Percentiles rank a stretch among this genome's conserved stretches.
These are phyloP conservation scores for Pempheris klunzingeri DNA, from an alignment of 2,797 vertebrate species.

Conservation along the genomic window DNA sequence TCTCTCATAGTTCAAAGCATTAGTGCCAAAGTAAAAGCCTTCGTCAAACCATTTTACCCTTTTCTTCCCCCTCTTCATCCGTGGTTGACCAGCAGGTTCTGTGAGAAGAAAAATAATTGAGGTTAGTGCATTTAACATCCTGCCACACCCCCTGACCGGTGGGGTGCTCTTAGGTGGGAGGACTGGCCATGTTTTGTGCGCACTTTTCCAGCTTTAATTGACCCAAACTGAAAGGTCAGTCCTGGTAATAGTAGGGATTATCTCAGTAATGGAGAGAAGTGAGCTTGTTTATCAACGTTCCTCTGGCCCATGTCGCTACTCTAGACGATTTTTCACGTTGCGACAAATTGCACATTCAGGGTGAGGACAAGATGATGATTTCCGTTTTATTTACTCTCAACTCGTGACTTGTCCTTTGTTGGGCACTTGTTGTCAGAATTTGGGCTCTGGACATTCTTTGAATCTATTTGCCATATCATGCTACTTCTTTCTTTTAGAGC, in stretches of 20 bases:
- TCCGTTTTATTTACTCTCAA: neutral
- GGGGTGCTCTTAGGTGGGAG: conserved; percentile 44
- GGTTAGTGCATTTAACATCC: conserved; percentile 41
- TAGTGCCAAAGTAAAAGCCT: conserved; percentile 51
- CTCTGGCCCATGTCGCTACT: neutral
- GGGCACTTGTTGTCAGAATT: neutral
- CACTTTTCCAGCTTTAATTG: conserved; percentile 18
- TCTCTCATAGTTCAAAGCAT: conserved; percentile 47
- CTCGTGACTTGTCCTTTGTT: neutral
- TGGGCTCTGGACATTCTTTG: too few relatives aligned
- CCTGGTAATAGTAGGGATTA: conserved; percentile 57
- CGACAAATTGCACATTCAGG: neutral
- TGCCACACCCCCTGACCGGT: conserved; percentile 53
- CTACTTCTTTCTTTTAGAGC: neutral
- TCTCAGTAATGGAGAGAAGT: conserved; percentile 42
- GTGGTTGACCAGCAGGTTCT: conserved; percentile 80
- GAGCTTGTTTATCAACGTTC: conserved; percentile 19
- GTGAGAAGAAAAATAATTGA: conserved; percentile 10
- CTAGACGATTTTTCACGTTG: neutral
- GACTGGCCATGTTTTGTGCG: conserved; percentile 1
- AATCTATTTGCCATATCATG: neutral
- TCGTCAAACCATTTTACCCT: conserved; percentile 25
- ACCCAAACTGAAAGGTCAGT: conserved; percentile 65
- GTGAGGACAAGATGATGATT: neutral
- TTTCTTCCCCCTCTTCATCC: conserved; percentile 70